Conservation (phyloP, 2,113 vertebrate species). For the Gymnobelideus leadbeateri region DNA sequence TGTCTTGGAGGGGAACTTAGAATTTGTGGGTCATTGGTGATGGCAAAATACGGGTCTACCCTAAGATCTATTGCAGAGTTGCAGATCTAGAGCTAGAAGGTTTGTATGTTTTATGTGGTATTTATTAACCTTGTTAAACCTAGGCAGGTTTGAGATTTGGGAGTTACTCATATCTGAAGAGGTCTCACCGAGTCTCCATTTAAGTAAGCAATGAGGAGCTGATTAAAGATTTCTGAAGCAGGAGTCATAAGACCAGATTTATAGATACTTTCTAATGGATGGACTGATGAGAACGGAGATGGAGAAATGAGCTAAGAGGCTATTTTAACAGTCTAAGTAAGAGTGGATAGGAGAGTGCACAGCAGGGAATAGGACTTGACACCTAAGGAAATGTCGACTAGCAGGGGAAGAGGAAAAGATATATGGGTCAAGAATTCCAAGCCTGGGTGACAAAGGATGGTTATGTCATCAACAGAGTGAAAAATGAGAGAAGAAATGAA, state of each 20-base stretch:
- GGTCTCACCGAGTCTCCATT: background rate
- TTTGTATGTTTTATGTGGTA: background rate
- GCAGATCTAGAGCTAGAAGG: background rate
- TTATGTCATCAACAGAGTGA: background rate
- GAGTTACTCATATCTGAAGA: background rate
- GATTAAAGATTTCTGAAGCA: background rate
- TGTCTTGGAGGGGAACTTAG: background rate
- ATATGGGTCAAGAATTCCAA: background rate
- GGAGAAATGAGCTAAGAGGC: background rate
- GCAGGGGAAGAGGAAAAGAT: background rate
- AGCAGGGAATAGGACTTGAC: background rate
- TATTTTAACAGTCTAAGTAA: background rate
- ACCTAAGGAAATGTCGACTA: background rate
- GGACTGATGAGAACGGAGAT: background rate
- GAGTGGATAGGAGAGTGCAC: background rate
- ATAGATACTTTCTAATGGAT: background rate
- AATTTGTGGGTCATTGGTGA: background rate
- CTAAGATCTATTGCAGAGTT: background rate
- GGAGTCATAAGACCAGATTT: background rate
- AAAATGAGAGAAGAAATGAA: background rate
- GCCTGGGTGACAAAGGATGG: background rate
- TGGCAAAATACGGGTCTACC: background rate
- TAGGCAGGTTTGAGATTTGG: background rate
- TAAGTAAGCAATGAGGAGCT: background rate
- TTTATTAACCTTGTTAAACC: background rate